Evolutionary conservation across 2,797 vertebrate species (phyloP), one percentile per base, ranked within the genome.

Genomic region (Enteromius viviparus): DNA sequence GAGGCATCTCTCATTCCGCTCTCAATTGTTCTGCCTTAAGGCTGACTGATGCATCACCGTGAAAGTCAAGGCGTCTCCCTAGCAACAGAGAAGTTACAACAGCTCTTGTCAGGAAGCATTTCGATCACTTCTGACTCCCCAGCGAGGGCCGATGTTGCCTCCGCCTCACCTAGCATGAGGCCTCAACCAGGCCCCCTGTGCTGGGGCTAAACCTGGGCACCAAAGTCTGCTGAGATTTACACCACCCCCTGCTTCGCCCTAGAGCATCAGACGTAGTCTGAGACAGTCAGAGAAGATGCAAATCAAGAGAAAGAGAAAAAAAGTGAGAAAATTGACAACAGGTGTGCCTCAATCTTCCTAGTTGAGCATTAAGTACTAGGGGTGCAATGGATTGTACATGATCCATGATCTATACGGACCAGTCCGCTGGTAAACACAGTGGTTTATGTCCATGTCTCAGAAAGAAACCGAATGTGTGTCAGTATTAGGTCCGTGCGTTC

Each of bases 61-160:
- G 87, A 81, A 86, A 90, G 87, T 81, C 79, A 58, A 84, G 87
- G 87, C 86, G 92, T 93, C 89, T 91, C 91, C 91, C 84, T 90
- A 88, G 92, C 89, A 93, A 93, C 87, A 51, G 81, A 71, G 65
- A 81, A 88, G 90, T 88, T 91, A 89, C 91, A 92, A 91, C 86
- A 66, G 91, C 90, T 86, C 87, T 79, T 89, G 89, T 92, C 89
- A 49, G 91, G 89, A 92, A 89, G 90, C 87, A 84, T 89, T 92
- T 84, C 83, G 87, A 91, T 91, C 91, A 89, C 49, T 83, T 83
- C 40, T 55, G 74, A 51, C 81, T 83, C 81, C 75, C 74, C 65
- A 83, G 74, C 17, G 75, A 70, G 75, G 51, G 42, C 51, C 40
- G 15, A 70, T 37, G 29, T 78, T 58, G 37, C 74, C 75, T 78